Base-by-base conservation (phyloP, 2,113 vertebrate genomes). In the Xiphorhynchus elegans region DNA sequence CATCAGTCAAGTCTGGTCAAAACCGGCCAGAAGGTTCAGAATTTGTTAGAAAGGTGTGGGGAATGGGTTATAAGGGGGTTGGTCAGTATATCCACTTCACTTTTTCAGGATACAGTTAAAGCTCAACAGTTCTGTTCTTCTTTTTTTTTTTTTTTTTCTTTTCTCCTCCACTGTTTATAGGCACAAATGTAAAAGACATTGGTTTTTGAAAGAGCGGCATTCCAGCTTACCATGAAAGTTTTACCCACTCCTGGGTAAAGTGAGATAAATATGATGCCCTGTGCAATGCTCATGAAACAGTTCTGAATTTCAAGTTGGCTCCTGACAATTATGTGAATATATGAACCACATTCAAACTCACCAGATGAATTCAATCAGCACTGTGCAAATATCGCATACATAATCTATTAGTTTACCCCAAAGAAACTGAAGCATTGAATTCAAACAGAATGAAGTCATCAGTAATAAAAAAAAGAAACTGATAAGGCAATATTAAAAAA, bases 381-480 rank as follows among this genome's bases (percentile, higher is more conserved):
- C 76, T 83, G 94, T 96, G 97, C 97, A 98, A 98, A 98, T 98
- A 98, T 96, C 73, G 96, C 98, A 98, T 98, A 97, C 98, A 98
- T 98, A 98, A 98, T 98, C 98, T 98, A 98, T 98, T 98, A 98
- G 98, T 98, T 98, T 98, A 98, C 97, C 96, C 97, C 95, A 97
- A 98, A 97, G 97, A 98, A 98, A 98, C 95, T 44, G 95, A 97
- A 98, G 97, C 97, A 97, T 81, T 97, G 97, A 98, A 98, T 98
- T 98, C 97, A 98, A 98, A 97, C 93, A 95, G 97, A 98, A 98
- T 98, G 98, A 98, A 98, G 97, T 98, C 98, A 98, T 98, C 97
- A 97, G 97, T 97, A 98, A 98, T 97, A 98, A 97, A 96, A 89
- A 94, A 97, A 93, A 89, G 81, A 96, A 97, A 96, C 89, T 77